Percentiles rank a stretch among this genome's conserved stretches.
Conservation (phyloP, 2,797 vertebrate genomes). For the Neomorphus geoffroyi region DNA sequence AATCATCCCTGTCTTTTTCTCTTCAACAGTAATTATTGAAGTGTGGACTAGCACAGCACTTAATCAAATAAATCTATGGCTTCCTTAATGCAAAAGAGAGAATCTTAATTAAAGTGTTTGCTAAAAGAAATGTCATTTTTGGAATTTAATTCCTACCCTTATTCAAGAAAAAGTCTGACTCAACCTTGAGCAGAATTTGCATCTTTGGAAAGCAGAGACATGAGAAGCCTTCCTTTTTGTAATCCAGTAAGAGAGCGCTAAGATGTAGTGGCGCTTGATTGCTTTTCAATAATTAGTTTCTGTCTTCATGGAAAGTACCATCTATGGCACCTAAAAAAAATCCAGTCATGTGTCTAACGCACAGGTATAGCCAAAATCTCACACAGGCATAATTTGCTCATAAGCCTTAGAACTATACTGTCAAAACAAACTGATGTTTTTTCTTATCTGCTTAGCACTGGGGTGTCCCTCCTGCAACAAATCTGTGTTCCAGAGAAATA, state of each 20-base stretch:
- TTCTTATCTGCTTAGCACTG: neutral
- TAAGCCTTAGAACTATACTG: neutral
- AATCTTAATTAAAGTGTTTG: neutral
- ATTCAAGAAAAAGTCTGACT: neutral
- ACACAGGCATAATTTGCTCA: neutral
- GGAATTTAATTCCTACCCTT: neutral
- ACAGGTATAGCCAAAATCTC: neutral
- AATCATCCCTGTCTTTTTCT: neutral
- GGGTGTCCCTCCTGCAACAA: neutral
- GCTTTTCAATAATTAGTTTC: neutral
- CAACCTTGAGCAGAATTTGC: neutral
- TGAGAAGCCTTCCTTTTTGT: neutral
- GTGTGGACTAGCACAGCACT: neutral
- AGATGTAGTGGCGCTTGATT: neutral
- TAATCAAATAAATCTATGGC: neutral
- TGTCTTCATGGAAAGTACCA: neutral
- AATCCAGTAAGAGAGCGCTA: neutral
- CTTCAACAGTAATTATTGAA: neutral
- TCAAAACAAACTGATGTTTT: neutral
- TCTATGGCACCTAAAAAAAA: neutral
- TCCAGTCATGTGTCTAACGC: neutral
- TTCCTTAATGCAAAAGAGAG: neutral
- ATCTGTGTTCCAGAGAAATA: neutral
- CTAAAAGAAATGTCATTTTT: neutral
- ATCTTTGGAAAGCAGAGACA: neutral